These are phyloP conservation scores for Trachelipus rathkii DNA, from an alignment of 1,140 invertebrate species.

Conservation along the genomic window DNA sequence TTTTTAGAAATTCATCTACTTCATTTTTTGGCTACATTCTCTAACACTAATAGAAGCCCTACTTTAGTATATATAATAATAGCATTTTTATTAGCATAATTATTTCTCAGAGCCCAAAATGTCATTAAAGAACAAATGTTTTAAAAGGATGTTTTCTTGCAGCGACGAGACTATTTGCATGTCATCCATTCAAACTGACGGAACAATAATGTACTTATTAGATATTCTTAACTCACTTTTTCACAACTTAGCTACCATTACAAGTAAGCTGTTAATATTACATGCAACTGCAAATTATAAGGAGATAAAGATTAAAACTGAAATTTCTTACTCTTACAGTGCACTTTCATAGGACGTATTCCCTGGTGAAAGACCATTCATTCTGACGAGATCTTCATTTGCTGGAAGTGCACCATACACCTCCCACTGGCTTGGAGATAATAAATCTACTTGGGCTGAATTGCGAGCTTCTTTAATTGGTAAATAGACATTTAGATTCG, in stretches of 20 bases:
- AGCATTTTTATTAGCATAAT: too few species aligned
- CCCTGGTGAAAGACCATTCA: slow-evolving; percentile 38
- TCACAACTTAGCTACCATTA: too few species aligned
- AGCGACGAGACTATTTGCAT: slow-evolving; percentile 34
- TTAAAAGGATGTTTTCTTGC: too few species aligned
- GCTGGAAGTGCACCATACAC: slow-evolving; percentile 56
- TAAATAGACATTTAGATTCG: not conserved
- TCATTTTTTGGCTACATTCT: slow-evolving; percentile 1
- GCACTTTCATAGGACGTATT: not conserved
- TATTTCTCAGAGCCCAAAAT: too few species aligned
- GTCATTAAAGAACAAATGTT: too few species aligned
- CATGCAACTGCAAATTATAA: too few species aligned
- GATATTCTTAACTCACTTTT: too few species aligned
- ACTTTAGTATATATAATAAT: too few species aligned
- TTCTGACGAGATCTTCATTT: slow-evolving; percentile 54
- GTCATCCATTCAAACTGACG: slow-evolving; percentile 28
- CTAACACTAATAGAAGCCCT: too few species aligned
- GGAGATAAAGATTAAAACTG: too few species aligned
- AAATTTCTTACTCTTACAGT: too few species aligned
- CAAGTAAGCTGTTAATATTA: too few species aligned
- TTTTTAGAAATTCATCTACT: slow-evolving; percentile 47
- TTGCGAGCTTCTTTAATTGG: slow-evolving; percentile 55
- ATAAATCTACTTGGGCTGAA: slow-evolving; percentile 53
- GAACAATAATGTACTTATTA: slow-evolving; percentile 3
- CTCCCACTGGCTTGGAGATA: slow-evolving; percentile 60